A percentile compares a stretch with the other conserved stretches of the same genome.
Conservation (phyloP, 1,140 invertebrate species). For the Micrasema minimum region DNA sequence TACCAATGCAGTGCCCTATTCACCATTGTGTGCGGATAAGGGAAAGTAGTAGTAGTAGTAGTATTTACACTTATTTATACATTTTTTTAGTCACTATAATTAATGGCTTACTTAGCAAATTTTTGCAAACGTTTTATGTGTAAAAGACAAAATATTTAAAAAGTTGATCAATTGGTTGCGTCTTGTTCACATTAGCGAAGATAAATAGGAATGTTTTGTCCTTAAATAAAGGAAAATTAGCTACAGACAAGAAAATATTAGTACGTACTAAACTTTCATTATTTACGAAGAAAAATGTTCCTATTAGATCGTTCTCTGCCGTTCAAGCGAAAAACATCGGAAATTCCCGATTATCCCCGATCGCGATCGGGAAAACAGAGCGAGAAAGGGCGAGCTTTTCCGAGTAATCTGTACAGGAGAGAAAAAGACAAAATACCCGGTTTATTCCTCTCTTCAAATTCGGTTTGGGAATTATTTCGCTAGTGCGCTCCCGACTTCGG, state of each 20-base stretch:
- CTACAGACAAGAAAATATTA: conserved; percentile 12
- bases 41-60: too few species aligned
- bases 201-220: not conserved
- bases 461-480: conserved; percentile 19
- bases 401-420: not conserved
- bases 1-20: too few species aligned
- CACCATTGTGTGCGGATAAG: too few species aligned
- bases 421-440: conserved; percentile 4
- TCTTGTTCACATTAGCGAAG: not conserved
- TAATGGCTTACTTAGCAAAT: too few species aligned
- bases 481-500: conserved; percentile 42
- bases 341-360: conserved; percentile 9
- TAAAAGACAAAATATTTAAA: too few species aligned
- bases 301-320: not conserved
- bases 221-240: not conserved
- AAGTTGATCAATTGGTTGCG: too few species aligned
- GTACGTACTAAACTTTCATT: not conserved
- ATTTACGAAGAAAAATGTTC: conserved; percentile 7
- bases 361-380: conserved; percentile 25
- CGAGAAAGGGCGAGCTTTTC: conserved; percentile 6
- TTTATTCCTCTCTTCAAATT: conserved; percentile 13
- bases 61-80: too few species aligned
- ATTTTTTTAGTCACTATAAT: too few species aligned
- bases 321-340: not conserved
- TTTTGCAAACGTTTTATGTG: too few species aligned